These are phyloP conservation scores for Hylyphantes graminicola DNA, from an alignment of 1,140 invertebrate genomes.

Conservation along the genomic window DNA sequence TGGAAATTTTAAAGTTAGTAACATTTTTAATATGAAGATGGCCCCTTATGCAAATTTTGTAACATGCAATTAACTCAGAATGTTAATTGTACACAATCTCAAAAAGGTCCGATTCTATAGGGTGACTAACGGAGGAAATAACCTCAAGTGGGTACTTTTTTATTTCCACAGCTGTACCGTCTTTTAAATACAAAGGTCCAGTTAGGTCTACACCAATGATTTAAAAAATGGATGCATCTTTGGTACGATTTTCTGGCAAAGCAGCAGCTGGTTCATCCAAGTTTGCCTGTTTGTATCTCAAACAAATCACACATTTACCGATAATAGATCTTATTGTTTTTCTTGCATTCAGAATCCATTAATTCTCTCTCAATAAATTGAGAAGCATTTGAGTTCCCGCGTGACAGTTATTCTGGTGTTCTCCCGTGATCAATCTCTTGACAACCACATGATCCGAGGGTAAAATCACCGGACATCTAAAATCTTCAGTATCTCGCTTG, in stretches of 20 bases:
- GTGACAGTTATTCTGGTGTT: not conserved
- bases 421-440: not conserved
- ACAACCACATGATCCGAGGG: not conserved
- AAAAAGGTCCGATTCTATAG: no score
- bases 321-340: not conserved
- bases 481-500: not conserved
- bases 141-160: no score
- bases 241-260: not conserved
- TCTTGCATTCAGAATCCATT: slow-evolving; percentile 6
- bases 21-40: no score
- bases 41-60: no score
- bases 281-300: not conserved
- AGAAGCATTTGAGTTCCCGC: not conserved
- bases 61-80: no score
- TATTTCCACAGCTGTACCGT: no score
- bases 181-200: not conserved
- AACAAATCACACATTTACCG: not conserved
- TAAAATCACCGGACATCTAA: not conserved
- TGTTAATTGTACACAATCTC: no score
- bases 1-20: no score
- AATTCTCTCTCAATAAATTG: not conserved
- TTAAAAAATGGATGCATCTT: not conserved
- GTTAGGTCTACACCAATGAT: not conserved
- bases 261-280: no score
- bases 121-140: no score